These are phyloP conservation scores for Conus canariensis DNA, from an alignment of 2,888 invertebrate genomes.

Conservation along the genomic window DNA sequence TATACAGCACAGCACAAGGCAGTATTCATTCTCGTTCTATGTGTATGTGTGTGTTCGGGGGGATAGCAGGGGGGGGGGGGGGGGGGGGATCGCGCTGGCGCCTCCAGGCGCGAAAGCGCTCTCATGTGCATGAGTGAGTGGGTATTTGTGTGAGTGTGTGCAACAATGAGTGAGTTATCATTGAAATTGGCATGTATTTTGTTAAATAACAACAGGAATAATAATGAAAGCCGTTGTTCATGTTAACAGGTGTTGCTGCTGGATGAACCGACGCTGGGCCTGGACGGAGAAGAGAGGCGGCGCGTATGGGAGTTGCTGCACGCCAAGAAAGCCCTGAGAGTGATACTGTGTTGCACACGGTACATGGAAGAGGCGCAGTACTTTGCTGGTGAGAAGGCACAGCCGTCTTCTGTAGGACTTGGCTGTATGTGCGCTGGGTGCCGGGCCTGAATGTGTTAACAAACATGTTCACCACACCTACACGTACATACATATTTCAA, in stretches of 20 bases:
- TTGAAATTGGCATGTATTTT: not conserved
- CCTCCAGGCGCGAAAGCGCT: too few species aligned
- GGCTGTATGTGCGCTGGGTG: not conserved
- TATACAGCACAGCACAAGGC: too few species aligned
- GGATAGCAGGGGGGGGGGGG: too few species aligned
- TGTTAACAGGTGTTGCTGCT: conserved; percentile 18
- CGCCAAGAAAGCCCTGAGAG: conserved; percentile 14
- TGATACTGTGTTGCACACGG: conserved; percentile 20
- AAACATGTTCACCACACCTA: too few species aligned
- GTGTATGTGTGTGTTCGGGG: too few species aligned
- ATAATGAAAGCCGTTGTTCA: too few species aligned
- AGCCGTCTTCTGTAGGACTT: not conserved
- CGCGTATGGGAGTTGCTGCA: conserved; percentile 28
- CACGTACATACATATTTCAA: not conserved
- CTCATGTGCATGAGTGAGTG: too few species aligned
- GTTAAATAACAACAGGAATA: too few species aligned
- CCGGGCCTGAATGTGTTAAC: too few species aligned
- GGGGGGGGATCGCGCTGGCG: too few species aligned
- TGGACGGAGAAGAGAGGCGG: not conserved
- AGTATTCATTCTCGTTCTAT: too few species aligned
- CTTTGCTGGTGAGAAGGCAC: conserved; percentile 24
- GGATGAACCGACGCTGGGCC: conserved; percentile 23
- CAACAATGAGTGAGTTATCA: too few species aligned
- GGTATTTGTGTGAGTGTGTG: not conserved
- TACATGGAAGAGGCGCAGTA: conserved; percentile 32